Evolutionary conservation across 2,797 vertebrate genomes (phyloP).

Genomic region (Acestrorhynchus altus): DNA sequence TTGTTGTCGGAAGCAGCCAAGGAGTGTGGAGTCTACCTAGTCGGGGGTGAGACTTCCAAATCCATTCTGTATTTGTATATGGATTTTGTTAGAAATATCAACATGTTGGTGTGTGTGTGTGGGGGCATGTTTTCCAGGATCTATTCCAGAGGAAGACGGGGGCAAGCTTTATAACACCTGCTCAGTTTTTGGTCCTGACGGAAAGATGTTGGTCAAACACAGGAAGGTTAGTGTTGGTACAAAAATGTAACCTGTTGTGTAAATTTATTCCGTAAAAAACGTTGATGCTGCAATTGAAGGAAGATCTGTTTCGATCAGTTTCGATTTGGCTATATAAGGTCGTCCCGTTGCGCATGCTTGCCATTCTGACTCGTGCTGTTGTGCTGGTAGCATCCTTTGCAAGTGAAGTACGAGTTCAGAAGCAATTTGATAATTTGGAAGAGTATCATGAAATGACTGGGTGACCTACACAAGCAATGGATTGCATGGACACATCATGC

Average conservation of each 20-base stretch:
- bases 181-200: slow-evolving; percentile 91
- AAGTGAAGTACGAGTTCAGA: no score
- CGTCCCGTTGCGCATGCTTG: no score
- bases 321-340: no score
- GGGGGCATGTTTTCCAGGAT: slow-evolving; percentile 78
- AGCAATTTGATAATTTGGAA: no score
- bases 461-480: no score
- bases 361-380: no score
- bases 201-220: slow-evolving; percentile 87
- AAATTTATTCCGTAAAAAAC: not conserved
- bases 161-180: slow-evolving; percentile 94
- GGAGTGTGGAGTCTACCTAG: slow-evolving; percentile 86
- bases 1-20: slow-evolving; percentile 88
- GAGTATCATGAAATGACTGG: no score
- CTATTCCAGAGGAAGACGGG: slow-evolving; percentile 91
- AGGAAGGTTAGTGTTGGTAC: slow-evolving; percentile 84
- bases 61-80: not conserved
- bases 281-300: not conserved
- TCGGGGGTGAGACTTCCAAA: slow-evolving; percentile 84
- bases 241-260: not conserved
- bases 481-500: no score
- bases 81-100: not conserved
- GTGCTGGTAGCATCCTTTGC: no score
- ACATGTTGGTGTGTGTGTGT: not conserved
- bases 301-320: no score